Evolutionary conservation across 1,140 invertebrate species (phyloP), one percentile per base, ranked within the genome.

Genomic region (Drosophila tani): DNA sequence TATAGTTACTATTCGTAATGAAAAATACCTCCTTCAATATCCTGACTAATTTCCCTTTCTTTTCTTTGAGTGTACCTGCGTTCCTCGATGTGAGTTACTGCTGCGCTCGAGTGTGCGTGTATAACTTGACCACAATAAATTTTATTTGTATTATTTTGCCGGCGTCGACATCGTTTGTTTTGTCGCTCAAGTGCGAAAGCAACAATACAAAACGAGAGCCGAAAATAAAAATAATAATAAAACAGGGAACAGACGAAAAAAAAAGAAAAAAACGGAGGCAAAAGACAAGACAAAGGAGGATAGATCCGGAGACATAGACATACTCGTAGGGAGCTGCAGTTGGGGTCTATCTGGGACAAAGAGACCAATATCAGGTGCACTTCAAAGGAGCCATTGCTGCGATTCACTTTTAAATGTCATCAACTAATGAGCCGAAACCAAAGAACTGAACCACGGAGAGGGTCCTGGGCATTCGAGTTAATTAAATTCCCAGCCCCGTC

Each of bases 61-160:
- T 40, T 70, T 49, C 32, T 64, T 1, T n/a, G 15, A 12, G 41
- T 63, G 57, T 15, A 46, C 8, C 15, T 35, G 6, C 55, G 24
- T 57, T 40, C 41, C 47, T 76, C 49, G 24, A 56, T 58, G 66
- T 50, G 53, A 41, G 66, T 59, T 50, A 58, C 66, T 71, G 29
- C 56, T 24, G 40, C n/a, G 66, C 21, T 24, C n/a, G 35, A 58
- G 62, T 75, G 62, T 82, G 66, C 64, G 79, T 81, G 66, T 63
- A 45, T 67, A 64, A 78, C 79, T 74, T 79, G 80, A 75, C 80
- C 80, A 82, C 80, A 82, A 82, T 79, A 82, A 82, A 82, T 82
- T 82, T 75, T 82, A 82, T 82, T 78, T 82, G 69, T 82, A 82
- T 82, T 82, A 51, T 82, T 82, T 66, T 47, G 65, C 60, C 68